Percentiles rank a stretch among this genome's conserved stretches.
phyloP scores from a whole-genome alignment of 1,140 invertebrate genomes.

The Temnothorax longispinosus region DNA sequence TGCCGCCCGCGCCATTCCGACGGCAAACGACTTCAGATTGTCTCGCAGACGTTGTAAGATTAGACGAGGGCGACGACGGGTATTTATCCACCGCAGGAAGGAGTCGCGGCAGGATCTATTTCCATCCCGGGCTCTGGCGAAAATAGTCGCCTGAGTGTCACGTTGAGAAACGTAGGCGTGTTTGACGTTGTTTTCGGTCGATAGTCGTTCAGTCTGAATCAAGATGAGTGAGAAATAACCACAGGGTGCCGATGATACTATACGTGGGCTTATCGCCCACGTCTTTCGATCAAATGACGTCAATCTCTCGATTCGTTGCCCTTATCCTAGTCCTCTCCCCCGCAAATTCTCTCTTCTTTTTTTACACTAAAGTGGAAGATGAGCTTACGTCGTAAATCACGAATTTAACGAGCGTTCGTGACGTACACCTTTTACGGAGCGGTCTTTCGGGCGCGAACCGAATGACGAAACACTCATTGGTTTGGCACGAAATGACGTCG shows the following conservation, averaged over 20 bases:
- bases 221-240: slow-evolving; percentile 13
- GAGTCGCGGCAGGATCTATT: slow-evolving; percentile 39
- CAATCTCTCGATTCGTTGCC: slow-evolving; percentile 55
- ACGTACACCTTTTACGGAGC: background rate
- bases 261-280: slow-evolving; percentile 31
- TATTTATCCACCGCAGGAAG: background rate
- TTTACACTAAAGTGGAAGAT: background rate
- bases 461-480: background rate
- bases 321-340: background rate
- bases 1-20: background rate
- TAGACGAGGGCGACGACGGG: slow-evolving; percentile 19
- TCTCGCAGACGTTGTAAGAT: slow-evolving; percentile 17
- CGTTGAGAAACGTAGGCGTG: slow-evolving; percentile 58
- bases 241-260: background rate
- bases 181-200: slow-evolving; percentile 50
- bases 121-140: slow-evolving; percentile 27
- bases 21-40: background rate
- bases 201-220: slow-evolving; percentile 42
- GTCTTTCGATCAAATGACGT: slow-evolving; percentile 63
- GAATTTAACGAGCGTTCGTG: background rate
- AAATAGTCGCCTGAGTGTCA: slow-evolving; percentile 53
- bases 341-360: background rate
- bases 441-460: background rate
- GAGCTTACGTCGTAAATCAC: slow-evolving; percentile 17
- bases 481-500: background rate